A percentile compares a stretch with the other conserved stretches of the same genome.
Conservation (phyloP, 2,888 invertebrate genomes). For the Sarcophaga rosellei region DNA sequence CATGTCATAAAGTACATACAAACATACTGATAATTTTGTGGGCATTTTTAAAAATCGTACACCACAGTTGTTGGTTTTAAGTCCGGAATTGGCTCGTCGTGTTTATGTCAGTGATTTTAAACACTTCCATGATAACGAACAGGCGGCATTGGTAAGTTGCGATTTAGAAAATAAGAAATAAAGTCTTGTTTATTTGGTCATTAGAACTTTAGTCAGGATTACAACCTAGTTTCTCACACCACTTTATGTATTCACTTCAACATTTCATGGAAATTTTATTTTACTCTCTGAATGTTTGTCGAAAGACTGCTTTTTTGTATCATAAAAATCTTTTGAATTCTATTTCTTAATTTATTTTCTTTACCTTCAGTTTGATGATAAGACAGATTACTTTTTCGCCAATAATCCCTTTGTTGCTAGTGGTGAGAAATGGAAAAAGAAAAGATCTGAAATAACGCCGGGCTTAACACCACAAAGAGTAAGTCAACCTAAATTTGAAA, state of each 20-base stretch:
- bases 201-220: no score
- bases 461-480: slow-evolving; percentile 82
- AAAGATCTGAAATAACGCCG: slow-evolving; percentile 82
- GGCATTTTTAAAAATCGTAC: slow-evolving; percentile 79
- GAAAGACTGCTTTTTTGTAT: background rate
- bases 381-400: slow-evolving; percentile 81
- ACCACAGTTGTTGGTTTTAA: slow-evolving; percentile 79
- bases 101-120: slow-evolving; percentile 81
- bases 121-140: slow-evolving; percentile 78
- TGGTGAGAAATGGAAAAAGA: slow-evolving; percentile 82
- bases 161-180: no score
- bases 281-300: background rate
- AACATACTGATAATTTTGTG: slow-evolving; percentile 76
- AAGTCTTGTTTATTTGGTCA: no score
- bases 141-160: slow-evolving; percentile 71
- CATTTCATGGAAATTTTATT: background rate
- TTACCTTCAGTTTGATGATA: slow-evolving; percentile 74
- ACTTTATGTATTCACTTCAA: no score
- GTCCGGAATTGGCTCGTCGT: slow-evolving; percentile 77
- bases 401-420: slow-evolving; percentile 82
- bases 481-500: slow-evolving; percentile 47
- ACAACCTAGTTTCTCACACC: no score
- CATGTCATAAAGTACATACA: slow-evolving; percentile 70
- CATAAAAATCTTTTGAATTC: background rate
- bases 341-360: background rate